These are phyloP conservation scores for Spinibarbus caldwelli DNA, from an alignment of 2,797 vertebrate species.

Conservation along the genomic window DNA sequence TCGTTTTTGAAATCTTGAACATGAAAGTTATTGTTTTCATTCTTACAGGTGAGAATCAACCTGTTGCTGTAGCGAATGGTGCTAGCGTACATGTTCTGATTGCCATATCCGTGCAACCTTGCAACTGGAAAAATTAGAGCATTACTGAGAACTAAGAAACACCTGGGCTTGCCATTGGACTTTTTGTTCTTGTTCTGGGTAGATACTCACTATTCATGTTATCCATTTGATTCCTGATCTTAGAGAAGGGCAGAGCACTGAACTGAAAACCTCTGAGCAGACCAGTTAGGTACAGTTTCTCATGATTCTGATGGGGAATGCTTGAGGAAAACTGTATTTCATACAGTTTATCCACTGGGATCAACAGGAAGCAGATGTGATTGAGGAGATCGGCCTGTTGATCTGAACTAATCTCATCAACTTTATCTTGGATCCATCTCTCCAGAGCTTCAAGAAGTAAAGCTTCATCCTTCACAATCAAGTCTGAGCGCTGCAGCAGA, in stretches of 20 bases:
- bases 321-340: slow-evolving; percentile 68
- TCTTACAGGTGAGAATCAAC: slow-evolving; percentile 71
- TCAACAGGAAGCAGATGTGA: slow-evolving; percentile 78
- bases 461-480: slow-evolving; percentile 77
- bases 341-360: slow-evolving; percentile 73
- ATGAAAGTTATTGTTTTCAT: slow-evolving; percentile 66
- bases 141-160: slow-evolving; percentile 54
- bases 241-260: slow-evolving; percentile 71
- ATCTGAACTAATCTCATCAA: slow-evolving; percentile 32
- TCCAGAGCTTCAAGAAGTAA: slow-evolving; percentile 73
- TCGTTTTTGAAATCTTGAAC: slow-evolving; percentile 71
- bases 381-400: slow-evolving; percentile 61
- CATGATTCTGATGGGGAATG: slow-evolving; percentile 63
- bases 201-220: slow-evolving; percentile 54
- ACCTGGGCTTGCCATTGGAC: slow-evolving; percentile 66
- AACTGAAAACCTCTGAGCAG: slow-evolving; percentile 75
- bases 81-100: not conserved
- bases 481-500: slow-evolving; percentile 74
- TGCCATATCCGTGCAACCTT: not conserved
- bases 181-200: slow-evolving; percentile 51
- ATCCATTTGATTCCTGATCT: slow-evolving; percentile 57
- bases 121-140: slow-evolving; percentile 62
- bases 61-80: slow-evolving; percentile 71
- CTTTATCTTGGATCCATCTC: slow-evolving; percentile 66
- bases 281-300: slow-evolving; percentile 60